A percentile compares a stretch with the other conserved stretches of the same genome.
Conservation (phyloP, 2,113 vertebrate species). For the Cichladusa arquata region DNA sequence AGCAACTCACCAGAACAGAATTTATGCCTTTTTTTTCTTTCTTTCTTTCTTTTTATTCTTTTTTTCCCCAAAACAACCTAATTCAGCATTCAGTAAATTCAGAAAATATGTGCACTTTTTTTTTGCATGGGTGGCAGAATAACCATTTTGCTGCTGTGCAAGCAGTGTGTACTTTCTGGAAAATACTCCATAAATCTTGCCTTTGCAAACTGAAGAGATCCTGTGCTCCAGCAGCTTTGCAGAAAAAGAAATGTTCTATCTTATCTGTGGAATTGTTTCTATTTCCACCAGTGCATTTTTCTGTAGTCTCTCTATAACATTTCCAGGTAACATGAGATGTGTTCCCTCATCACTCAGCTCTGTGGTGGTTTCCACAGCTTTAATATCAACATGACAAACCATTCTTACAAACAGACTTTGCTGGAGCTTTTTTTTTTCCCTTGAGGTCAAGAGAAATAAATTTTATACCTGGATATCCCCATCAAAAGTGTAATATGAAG, state of each 20-base stretch:
- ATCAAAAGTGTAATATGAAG: background rate
- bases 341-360: background rate
- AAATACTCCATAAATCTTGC: background rate
- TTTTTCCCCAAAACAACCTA: rapidly evolving
- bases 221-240: background rate
- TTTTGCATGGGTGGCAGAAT: background rate
- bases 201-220: background rate
- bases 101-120: background rate
- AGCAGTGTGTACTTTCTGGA: background rate
- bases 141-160: background rate
- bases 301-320: background rate
- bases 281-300: background rate
- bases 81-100: background rate
- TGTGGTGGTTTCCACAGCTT: background rate
- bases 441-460: background rate
- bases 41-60: background rate
- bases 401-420: background rate
- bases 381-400: background rate
- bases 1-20: background rate
- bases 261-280: background rate
- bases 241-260: background rate
- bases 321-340: background rate
- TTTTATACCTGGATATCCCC: background rate
- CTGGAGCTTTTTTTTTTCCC: background rate
- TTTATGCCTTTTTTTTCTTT: background rate